Evolutionary conservation across 2,113 vertebrate genomes (phyloP).

Genomic region (Spilogale gracilis): DNA sequence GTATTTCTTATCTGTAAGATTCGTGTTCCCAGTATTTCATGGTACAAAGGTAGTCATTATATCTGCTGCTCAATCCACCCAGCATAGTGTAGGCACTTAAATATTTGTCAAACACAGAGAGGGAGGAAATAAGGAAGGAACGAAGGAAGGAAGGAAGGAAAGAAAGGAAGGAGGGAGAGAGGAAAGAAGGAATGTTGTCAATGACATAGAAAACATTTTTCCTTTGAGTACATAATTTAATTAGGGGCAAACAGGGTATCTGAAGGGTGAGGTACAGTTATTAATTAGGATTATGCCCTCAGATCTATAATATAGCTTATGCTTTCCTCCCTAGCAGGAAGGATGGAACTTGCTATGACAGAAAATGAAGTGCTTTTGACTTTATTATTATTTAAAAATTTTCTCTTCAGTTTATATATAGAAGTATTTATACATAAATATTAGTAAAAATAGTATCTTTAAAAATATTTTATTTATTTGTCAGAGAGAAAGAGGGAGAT

Average conservation of each 20-base stretch:
- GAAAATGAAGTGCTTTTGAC: not conserved
- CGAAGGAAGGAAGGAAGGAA: not conserved
- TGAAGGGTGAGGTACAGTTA: not conserved
- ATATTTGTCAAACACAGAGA: slow-evolving; percentile 5
- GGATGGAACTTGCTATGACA: not conserved
- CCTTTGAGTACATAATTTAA: not conserved
- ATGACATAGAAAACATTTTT: not conserved
- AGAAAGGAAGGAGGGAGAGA: too few relatives aligned
- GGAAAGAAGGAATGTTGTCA: not conserved
- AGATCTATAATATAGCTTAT: not conserved
- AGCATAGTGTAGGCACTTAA: not conserved
- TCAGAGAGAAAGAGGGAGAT: too few relatives aligned
- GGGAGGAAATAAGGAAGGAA: not conserved
- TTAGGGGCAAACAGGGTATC: not conserved
- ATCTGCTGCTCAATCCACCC: not conserved
- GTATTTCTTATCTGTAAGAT: not conserved
- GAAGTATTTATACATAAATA: not conserved
- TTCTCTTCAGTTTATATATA: not conserved
- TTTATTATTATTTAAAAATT: not conserved
- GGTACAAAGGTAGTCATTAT: not conserved
- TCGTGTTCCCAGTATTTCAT: not conserved
- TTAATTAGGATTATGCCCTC: not conserved
- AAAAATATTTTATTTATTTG: too few relatives aligned
- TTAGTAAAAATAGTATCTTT: not conserved
- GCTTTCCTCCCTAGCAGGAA: not conserved